A percentile compares a stretch with the other conserved stretches of the same genome.
These are phyloP conservation scores for Cynopterus brachyotis DNA, from an alignment of 2,113 vertebrate species.

Conservation along the genomic window DNA sequence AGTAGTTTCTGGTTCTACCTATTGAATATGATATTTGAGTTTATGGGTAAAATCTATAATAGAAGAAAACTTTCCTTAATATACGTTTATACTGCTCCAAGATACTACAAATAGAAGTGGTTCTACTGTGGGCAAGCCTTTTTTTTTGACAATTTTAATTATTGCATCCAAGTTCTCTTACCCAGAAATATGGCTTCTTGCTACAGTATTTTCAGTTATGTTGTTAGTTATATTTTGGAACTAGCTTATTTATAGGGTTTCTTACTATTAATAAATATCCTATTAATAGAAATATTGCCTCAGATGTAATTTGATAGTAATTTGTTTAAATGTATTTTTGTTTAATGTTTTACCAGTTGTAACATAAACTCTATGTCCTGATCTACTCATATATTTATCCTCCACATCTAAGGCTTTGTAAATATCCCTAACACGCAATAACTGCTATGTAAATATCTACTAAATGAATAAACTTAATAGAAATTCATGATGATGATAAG, in stretches of 20 bases:
- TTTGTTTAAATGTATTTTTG: background rate
- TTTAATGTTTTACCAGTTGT: background rate
- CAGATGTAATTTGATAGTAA: background rate
- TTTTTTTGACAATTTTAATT: background rate
- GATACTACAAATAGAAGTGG: conserved; percentile 4
- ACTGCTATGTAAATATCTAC: background rate
- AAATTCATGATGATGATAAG: background rate
- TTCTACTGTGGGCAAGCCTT: background rate
- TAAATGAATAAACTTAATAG: background rate
- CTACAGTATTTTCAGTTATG: background rate
- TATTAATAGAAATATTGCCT: background rate
- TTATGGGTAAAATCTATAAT: background rate
- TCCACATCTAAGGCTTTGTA: background rate
- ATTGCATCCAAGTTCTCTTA: background rate
- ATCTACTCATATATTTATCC: background rate
- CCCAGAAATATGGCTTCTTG: background rate
- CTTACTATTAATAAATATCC: background rate
- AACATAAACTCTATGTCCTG: background rate
- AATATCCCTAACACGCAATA: background rate
- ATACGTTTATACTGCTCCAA: background rate
- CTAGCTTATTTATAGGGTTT: background rate
- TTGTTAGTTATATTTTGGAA: background rate
- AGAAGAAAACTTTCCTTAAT: background rate
- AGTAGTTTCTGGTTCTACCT: background rate
- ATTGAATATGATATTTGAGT: background rate